A percentile compares a stretch with the other conserved stretches of the same genome.
phyloP scores from a whole-genome alignment of 2,113 vertebrate species.

The Platanista minor region DNA sequence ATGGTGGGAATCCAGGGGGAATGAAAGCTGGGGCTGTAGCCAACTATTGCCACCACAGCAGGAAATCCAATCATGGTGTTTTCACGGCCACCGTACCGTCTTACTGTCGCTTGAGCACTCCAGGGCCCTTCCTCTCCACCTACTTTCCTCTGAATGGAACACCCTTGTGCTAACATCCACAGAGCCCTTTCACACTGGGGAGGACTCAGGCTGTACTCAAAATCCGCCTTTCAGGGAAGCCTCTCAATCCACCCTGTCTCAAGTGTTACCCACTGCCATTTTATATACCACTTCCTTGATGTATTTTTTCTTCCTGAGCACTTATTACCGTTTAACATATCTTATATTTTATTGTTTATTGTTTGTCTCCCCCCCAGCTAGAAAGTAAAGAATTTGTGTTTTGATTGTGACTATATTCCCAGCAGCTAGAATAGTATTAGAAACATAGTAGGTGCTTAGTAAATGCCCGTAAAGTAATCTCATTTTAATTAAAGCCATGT shows the following conservation, averaged over 20 bases:
- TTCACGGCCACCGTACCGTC: accelerated
- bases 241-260: background rate
- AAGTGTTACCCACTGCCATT: background rate
- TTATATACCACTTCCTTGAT: background rate
- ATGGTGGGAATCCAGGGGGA: no score
- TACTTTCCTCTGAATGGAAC: background rate
- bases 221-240: background rate
- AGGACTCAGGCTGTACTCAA: background rate
- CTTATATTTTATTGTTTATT: background rate
- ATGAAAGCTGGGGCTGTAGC: accelerated
- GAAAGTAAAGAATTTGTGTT: background rate
- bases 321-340: background rate
- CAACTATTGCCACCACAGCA: background rate
- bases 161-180: accelerated
- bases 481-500: background rate
- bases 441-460: background rate
- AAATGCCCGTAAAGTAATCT: background rate
- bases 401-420: background rate
- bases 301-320: background rate
- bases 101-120: accelerated
- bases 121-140: background rate
- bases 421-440: background rate
- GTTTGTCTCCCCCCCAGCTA: background rate
- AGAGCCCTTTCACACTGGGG: accelerated
- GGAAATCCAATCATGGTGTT: no score